Base-by-base conservation (phyloP, 2,113 vertebrate species). In the Syngnathus typhle region DNA sequence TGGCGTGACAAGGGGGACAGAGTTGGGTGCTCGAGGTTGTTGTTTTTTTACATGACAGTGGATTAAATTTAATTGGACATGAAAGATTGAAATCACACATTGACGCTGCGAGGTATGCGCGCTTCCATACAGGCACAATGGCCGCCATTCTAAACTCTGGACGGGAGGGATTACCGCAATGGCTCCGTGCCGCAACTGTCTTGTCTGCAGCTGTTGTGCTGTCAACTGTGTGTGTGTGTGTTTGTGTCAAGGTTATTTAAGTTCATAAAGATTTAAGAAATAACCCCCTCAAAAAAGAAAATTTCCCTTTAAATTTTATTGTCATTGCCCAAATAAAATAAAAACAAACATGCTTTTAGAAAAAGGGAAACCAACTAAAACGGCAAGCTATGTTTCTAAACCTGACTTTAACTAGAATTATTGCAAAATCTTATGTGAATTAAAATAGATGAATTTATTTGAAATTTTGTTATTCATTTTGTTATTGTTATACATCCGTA, bases 151-250 rank as follows among this genome's bases (percentile, higher is more conserved):
- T 81, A 54, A 58, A 58, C 70, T 52, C 66, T 52, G 60, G 64
- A 73, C 76, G 58, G 9, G 67, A 73, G 80, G 81, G 88, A 87
- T 89, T 88, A 87, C n/a, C 75, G 67, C 70, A 70, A 82, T 76
- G 82, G 72, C 69, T 83, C 73, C 75, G n/a, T 85, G 86, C 85
- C 77, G 79, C 82, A 82, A 77, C 70, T 72, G 61, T 80, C 76
- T 73, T 82, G 85, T 86, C 85, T 89, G 80, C 88, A 89, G 88
- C 84, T 89, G 88, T 89, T 85, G 59, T 67, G 41, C 61, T 77
- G 67, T 52, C 60, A 51, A 73, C 73, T 41, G 41, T 41, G 41
- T 41, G 41, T 18, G 11, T 76, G 38, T 65, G 32, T 70, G 10
- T 23, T 21, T 65, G 37, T 32, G 27, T 32, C 27, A 32, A 32